Evolutionary conservation across 2,888 invertebrate species (phyloP).

Genomic region (Dryococelus australis): DNA sequence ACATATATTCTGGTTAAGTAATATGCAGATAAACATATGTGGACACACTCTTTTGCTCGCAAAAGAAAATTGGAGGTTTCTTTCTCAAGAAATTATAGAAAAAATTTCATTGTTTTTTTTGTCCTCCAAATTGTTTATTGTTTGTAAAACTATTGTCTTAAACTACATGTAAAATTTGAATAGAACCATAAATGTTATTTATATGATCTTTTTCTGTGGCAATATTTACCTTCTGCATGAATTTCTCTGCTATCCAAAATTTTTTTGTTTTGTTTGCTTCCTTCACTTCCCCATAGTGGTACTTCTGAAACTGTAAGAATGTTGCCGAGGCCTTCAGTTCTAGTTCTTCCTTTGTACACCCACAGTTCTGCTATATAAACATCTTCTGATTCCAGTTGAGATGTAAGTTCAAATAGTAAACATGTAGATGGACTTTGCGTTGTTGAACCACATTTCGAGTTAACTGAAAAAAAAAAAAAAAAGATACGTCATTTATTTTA

Average conservation of each 20-base stretch:
- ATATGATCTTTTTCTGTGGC: too few relatives aligned
- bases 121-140: too few relatives aligned
- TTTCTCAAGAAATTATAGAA: too few relatives aligned
- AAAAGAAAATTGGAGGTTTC: too few relatives aligned
- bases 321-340: conserved; percentile 71
- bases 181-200: too few relatives aligned
- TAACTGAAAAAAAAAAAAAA: conserved; percentile 37
- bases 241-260: conserved; percentile 81
- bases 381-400: conserved; percentile 75
- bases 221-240: conserved; percentile 66
- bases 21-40: too few relatives aligned
- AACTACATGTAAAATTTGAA: too few relatives aligned
- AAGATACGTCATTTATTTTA: background rate
- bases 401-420: conserved; percentile 78
- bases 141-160: too few relatives aligned
- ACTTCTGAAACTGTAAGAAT: conserved; percentile 82
- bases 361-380: conserved; percentile 81
- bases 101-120: too few relatives aligned
- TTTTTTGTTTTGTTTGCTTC: conserved; percentile 77
- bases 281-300: conserved; percentile 47
- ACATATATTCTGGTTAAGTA: too few relatives aligned
- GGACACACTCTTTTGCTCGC: too few relatives aligned
- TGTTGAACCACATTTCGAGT: conserved; percentile 31
- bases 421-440: conserved; percentile 66
- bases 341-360: conserved; percentile 73